Conservation (phyloP, 1,140 invertebrate genomes). For the Ephestia elutella region DNA sequence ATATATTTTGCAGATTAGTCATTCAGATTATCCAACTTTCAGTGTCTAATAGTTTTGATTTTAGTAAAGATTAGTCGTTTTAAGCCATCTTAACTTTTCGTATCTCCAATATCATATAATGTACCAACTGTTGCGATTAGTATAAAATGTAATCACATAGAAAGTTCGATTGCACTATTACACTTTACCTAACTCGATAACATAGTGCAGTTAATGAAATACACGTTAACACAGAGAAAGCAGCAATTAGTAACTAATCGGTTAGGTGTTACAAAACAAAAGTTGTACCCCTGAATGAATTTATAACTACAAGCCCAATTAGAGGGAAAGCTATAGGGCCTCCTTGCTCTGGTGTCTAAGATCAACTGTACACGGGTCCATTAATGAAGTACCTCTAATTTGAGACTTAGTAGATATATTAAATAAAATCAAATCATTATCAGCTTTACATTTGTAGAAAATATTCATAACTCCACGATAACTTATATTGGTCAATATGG, state of each 20-base stretch:
- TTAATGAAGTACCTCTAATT: no score
- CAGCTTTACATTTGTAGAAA: no score
- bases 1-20: no score
- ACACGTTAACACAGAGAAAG: conserved; percentile 56
- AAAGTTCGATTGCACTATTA: conserved; percentile 16
- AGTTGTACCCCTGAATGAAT: conserved; percentile 64
- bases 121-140: neutral
- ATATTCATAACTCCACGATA: no score
- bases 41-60: no score
- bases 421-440: no score
- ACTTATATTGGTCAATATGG: no score
- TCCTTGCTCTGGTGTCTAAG: neutral
- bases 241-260: conserved; percentile 58
- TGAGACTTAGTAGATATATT: no score
- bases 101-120: neutral
- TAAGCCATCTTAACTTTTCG: no score
- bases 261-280: conserved; percentile 66
- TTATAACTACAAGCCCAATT: conserved; percentile 67
- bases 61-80: no score
- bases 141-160: conserved; percentile 19
- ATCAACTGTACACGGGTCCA: neutral
- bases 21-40: no score
- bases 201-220: conserved; percentile 39
- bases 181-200: conserved; percentile 39
- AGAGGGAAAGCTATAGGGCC: conserved; percentile 48